Percentiles rank a stretch among this genome's conserved stretches.
These are phyloP conservation scores for Platycercus adscitus DNA, from an alignment of 2,113 vertebrate genomes.

Conservation along the genomic window DNA sequence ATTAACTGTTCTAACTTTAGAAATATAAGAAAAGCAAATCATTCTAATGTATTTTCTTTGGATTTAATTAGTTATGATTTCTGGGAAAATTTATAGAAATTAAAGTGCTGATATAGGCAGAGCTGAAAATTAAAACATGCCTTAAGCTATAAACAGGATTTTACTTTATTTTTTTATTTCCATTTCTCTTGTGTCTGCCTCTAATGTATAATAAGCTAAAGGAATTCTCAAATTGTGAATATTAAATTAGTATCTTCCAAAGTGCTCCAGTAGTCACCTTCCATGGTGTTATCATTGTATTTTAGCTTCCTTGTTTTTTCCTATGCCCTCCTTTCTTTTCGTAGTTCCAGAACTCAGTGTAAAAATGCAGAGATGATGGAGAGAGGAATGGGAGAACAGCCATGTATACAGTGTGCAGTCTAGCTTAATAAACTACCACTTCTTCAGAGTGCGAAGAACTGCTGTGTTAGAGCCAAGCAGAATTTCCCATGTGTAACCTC, in stretches of 20 bases:
- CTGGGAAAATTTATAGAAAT: neutral
- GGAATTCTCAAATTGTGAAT: neutral
- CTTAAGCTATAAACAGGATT: neutral
- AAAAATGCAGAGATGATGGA: neutral
- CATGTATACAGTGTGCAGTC: neutral
- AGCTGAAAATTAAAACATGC: constrained; percentile 24
- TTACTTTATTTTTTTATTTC: neutral
- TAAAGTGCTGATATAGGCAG: neutral
- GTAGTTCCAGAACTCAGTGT: neutral
- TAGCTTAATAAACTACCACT: neutral
- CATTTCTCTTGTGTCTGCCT: neutral
- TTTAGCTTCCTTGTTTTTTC: neutral
- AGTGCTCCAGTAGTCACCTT: neutral
- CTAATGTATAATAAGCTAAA: neutral
- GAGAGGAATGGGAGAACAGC: neutral
- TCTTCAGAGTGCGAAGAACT: neutral
- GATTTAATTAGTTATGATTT: constrained; percentile 24
- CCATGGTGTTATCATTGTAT: neutral
- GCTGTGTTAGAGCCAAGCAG: neutral
- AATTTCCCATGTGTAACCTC: neutral
- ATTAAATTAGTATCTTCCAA: neutral
- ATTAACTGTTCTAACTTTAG: neutral
- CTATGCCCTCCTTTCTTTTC: neutral
- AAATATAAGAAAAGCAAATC: constrained; percentile 30
- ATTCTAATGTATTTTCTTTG: neutral